Conservation (phyloP, 1,140 invertebrate species). For the Drosophila truncata region DNA sequence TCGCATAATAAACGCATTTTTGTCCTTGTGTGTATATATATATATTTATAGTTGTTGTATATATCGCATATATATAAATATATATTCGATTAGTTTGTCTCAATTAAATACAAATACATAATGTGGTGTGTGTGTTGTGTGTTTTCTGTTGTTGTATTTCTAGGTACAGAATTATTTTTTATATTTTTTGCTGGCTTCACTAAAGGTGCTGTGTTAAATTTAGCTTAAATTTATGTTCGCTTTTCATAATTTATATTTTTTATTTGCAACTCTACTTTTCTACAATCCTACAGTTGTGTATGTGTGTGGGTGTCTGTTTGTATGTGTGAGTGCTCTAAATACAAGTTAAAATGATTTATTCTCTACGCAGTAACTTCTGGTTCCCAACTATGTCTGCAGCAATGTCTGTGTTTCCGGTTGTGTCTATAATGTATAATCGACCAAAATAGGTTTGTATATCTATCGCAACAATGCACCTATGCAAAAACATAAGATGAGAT, state of each 20-base stretch:
- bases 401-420: constrained; percentile 17
- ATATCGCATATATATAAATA: constrained; percentile 55
- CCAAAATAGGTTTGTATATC: constrained; percentile 69
- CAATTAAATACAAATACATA: constrained; percentile 71
- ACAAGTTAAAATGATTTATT: constrained; percentile 77
- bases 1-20: constrained; percentile 74
- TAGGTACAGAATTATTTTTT: constrained; percentile 71
- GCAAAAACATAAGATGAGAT: constrained; percentile 79
- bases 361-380: constrained; percentile 68
- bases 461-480: constrained; percentile 80
- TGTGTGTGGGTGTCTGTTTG: constrained; percentile 31
- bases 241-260: constrained; percentile 57
- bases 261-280: constrained; percentile 75
- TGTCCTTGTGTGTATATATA: constrained; percentile 47
- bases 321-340: constrained; percentile 70
- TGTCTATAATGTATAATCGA: constrained; percentile 47
- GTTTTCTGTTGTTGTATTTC: constrained; percentile 60
- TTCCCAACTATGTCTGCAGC: constrained; percentile 58
- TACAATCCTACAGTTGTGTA: constrained; percentile 71
- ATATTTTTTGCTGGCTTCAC: constrained; percentile 59
- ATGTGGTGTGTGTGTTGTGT: constrained; percentile 34
- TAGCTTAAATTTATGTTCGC: constrained; percentile 73
- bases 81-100: constrained; percentile 61
- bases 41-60: constrained; percentile 60
- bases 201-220: constrained; percentile 72